Evolutionary conservation across 2,888 invertebrate genomes (phyloP).

Genomic region (Eremobia ochroleuca): DNA sequence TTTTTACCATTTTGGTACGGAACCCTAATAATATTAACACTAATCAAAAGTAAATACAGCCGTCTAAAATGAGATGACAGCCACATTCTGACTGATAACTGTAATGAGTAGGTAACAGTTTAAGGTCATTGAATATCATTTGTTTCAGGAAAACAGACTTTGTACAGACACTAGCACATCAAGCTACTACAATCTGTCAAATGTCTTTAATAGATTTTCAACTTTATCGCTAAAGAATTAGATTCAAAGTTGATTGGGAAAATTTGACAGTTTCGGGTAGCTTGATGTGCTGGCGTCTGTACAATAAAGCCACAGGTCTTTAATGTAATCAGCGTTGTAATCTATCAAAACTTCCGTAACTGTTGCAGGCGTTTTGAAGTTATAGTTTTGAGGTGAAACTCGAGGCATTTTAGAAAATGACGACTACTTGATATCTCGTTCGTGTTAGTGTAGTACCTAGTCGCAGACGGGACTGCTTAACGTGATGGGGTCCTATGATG

Average conservation of each 20-base stretch:
- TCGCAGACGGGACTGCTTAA: not conserved
- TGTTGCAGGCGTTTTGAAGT: not conserved
- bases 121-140: slow-evolving; percentile 44
- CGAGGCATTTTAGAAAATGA: not conserved
- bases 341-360: slow-evolving; percentile 16
- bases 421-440: not conserved
- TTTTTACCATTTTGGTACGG: too few species aligned
- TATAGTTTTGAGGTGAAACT: not conserved
- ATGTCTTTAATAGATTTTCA: too few species aligned
- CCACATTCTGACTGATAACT: slow-evolving; percentile 44
- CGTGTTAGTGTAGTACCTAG: not conserved
- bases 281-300: too few species aligned
- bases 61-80: slow-evolving; percentile 41
- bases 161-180: too few species aligned
- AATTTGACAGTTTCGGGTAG: too few species aligned
- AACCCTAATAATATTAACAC: slow-evolving; percentile 23
- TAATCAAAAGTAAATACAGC: slow-evolving; percentile 29
- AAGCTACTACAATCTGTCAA: too few species aligned
- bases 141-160: slow-evolving; percentile 32
- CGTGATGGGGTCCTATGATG: not conserved
- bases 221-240: too few species aligned
- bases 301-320: too few species aligned
- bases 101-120: slow-evolving; percentile 60
- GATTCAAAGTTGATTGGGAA: too few species aligned
- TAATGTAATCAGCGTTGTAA: too few species aligned